Conservation (phyloP, 2,797 vertebrate species). For the Oreochromis grahami region DNA sequence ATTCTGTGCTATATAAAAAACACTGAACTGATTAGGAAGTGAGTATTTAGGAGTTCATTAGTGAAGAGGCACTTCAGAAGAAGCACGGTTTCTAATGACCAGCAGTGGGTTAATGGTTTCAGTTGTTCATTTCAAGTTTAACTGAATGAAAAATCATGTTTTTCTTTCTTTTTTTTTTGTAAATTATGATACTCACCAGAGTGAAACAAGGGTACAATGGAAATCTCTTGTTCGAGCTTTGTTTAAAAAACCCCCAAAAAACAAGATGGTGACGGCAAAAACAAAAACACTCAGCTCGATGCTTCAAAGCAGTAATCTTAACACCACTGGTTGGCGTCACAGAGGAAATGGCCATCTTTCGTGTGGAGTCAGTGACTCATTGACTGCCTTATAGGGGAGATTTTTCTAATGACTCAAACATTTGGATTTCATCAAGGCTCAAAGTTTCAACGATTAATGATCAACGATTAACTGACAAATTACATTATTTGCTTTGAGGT, state of each 20-base stretch:
- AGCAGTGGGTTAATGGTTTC: not conserved
- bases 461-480: not conserved
- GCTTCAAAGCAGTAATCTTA: not conserved
- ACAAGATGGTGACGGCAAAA: not conserved
- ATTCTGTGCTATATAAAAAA: no score
- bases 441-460: not conserved
- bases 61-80: not conserved
- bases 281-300: not conserved
- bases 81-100: not conserved
- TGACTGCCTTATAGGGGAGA: not conserved
- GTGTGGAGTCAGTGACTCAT: not conserved
- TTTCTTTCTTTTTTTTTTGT: not conserved
- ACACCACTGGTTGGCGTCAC: not conserved
- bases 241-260: not conserved
- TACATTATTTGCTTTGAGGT: not conserved
- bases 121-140: not conserved
- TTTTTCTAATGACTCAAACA: not conserved
- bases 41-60: not conserved
- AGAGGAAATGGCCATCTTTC: not conserved
- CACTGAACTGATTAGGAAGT: no score
- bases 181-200: not conserved
- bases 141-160: not conserved
- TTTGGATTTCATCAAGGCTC: not conserved
- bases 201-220: not conserved
- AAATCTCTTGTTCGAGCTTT: not conserved